Base-by-base conservation (phyloP, 2,113 vertebrate genomes). In the Mustelus asterias region DNA sequence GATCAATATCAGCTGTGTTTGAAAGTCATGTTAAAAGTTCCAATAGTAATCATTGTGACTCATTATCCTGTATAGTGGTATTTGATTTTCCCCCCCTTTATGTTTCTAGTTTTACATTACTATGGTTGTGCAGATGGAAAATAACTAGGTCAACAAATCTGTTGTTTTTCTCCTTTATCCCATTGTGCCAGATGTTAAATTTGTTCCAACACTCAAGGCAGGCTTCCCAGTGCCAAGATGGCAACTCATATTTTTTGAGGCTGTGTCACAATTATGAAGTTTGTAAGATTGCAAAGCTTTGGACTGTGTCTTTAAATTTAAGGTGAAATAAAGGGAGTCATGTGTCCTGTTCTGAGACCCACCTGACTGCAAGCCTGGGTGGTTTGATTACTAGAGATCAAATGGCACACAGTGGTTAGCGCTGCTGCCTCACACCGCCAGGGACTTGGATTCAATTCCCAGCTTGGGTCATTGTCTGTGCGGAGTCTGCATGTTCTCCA, bases 131-230 rank as follows among this genome's bases (percentile, higher is more conserved):
- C 65, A 95, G 93, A 95, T 95, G 93, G 93, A 95, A 95, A 95
- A 72, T 95, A 95, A 95, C 93, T 95, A 95, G 93, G 93, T 72
- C 65, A 70, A 95, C 29, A 72, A 95, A 41, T 67, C 92, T 70
- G 67, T 72, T 69, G 58, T 92, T 95, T 70, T 95, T 95, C 67
- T 48, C 24, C 41, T 6, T 48, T 9, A 70, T 69, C 93, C 14
- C 93, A 41, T 41, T 44, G 37, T 72, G 48, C 93, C 93, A 95
- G 67, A 95, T 95, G 93, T 95, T 70, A 95, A 69, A 95, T 70
- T 95, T 95, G 22, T 70, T 95, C 67, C 93, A 95, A 72, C 93
- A 95, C 63, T 95, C 93, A 70, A 72, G 93, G 67, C 65, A 95
- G 65, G 11, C 67, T 48, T 44, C 41, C 11, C 93, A 48, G n/a